Evolutionary conservation across 2,797 vertebrate species (phyloP).

Genomic region (Sparus aurata): DNA sequence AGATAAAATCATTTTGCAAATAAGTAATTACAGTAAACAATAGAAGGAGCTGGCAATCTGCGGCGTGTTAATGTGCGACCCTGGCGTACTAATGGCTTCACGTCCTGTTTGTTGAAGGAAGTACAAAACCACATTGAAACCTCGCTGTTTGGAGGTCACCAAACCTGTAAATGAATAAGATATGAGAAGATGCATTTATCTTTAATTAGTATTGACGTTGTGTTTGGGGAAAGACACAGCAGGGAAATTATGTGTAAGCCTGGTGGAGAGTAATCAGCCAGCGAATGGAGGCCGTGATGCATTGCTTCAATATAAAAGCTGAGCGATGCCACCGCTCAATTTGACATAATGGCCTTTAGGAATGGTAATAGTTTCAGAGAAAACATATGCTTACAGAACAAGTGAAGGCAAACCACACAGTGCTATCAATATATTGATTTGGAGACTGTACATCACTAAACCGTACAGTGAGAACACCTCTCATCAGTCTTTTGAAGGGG

Average conservation of each 20-base stretch:
- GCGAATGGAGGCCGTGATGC: conserved; percentile 54
- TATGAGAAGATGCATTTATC: conserved; percentile 51
- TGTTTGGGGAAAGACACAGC: conserved; percentile 40
- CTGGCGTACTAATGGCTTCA: conserved; percentile 42
- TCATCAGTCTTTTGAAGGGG: background rate
- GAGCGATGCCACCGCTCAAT: conserved; percentile 50
- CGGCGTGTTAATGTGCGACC: conserved; percentile 16
- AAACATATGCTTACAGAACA: conserved; percentile 39
- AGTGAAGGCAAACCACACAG: conserved; percentile 9
- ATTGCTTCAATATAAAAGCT: conserved; percentile 53
- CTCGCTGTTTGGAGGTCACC: conserved; percentile 43
- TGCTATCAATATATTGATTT: conserved; percentile 36
- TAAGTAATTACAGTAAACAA: conserved; percentile 52
- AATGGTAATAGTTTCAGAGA: conserved; percentile 30
- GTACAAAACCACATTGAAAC: conserved; percentile 25
- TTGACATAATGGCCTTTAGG: conserved; percentile 47
- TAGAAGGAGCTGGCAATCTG: conserved; percentile 18
- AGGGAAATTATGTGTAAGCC: conserved; percentile 52
- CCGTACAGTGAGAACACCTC: background rate
- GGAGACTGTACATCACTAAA: background rate
- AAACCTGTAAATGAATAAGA: conserved; percentile 62
- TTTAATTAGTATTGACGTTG: conserved; percentile 61
- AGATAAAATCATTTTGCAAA: conserved; percentile 56
- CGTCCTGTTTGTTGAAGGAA: conserved; percentile 37
- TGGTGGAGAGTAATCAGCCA: conserved; percentile 44